Evolutionary conservation across 2,113 vertebrate genomes (phyloP), one percentile per base, ranked within the genome.

Genomic region (Paralichthys olivaceus): DNA sequence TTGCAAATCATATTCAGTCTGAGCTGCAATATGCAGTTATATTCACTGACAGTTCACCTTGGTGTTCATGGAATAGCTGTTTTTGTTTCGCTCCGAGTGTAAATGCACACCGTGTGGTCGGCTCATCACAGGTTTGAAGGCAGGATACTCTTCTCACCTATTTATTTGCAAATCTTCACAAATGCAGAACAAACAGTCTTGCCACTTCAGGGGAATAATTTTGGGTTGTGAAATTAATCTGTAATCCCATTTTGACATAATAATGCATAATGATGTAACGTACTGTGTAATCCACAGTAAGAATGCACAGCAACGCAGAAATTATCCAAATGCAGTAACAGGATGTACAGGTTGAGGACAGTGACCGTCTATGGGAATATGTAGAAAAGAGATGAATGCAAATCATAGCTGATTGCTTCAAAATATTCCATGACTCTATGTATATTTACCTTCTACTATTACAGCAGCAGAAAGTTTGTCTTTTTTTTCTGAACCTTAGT

Each of bases 1-100:
- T 72, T 77, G 57, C 62, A n/a, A 62, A 28, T 57, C 62, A 37
- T 49, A 57, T 56, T 65, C 25, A 67, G 26, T 15, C 22, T 32
- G 62, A 68, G 72, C 62, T 72, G 40, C 49, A 47, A 45, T 40
- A 68, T 34, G 19, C 20, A 53, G 20, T 57, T 23, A 32, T 45
- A 66, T 32, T 34, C 56, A 58, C 23, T 51, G 65, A 61, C 23
- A 8, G 29, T 28, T 62, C 61, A 72, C 67, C 70, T 60, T 51
- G 66, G 23, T 51, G 40, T 54, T 54, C n/a, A 64, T 13, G 22
- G 6, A n/a, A 11, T 72, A 32, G 32, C 19, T 37, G 7, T 25
- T 7, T 45, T 43, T 7, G 25, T 32, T 29, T 0, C 15, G 29
- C 19, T 25, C 7, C 20, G 25, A 66, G 26, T 61, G 15, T 13